Conservation (phyloP, 2,113 vertebrate genomes). For the Peromyscus californicus region DNA sequence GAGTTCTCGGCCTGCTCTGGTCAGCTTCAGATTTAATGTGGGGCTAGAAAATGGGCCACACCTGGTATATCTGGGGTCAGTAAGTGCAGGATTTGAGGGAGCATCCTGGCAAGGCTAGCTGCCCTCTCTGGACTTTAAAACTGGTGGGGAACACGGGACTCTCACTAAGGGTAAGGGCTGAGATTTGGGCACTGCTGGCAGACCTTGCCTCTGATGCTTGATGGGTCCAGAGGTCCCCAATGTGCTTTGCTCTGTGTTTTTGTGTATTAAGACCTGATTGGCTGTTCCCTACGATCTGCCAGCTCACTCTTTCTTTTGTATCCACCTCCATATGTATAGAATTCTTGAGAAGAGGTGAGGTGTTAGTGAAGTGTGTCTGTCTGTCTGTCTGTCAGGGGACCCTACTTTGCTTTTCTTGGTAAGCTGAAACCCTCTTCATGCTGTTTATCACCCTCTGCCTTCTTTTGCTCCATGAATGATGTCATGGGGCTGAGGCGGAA, state of each 20-base stretch:
- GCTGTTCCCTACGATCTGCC: accelerated
- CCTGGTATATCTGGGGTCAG: neutral
- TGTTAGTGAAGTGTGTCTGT: neutral
- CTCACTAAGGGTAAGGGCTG: neutral
- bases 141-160: neutral
- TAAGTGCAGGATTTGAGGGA: neutral
- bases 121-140: neutral
- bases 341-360: neutral
- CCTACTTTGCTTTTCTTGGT: neutral
- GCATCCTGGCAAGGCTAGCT: neutral
- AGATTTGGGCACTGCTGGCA: neutral
- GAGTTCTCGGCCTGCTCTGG: neutral
- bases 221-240: neutral
- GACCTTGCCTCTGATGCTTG: neutral
- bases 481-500: neutral
- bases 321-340: accelerated
- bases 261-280: neutral
- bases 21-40: neutral
- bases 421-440: neutral
- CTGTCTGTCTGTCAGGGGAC: neutral
- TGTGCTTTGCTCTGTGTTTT: neutral
- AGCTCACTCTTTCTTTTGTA: neutral
- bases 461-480: neutral
- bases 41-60: neutral
- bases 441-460: neutral